Evolutionary conservation across 2,113 vertebrate genomes (phyloP).

Genomic region (Paedocypris sp.): DNA sequence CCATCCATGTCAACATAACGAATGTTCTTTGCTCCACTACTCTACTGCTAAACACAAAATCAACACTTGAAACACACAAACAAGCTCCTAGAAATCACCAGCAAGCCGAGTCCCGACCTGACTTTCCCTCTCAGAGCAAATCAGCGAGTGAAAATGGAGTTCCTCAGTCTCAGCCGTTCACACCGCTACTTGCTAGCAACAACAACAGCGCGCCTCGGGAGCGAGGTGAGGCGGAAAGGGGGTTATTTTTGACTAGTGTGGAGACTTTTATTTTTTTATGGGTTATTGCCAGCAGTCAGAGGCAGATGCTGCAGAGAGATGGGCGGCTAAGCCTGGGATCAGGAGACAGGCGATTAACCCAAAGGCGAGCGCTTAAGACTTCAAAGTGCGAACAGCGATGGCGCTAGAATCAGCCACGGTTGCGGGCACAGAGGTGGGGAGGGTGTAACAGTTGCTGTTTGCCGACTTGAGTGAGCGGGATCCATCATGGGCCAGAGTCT

Average conservation of each 20-base stretch:
- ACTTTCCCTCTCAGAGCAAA: neutral
- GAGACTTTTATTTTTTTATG: conserved; percentile 6
- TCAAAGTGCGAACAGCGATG: conserved; percentile 54
- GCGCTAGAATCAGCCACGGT: conserved; percentile 19
- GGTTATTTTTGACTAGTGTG: conserved; percentile 30
- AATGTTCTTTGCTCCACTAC: too few relatives aligned
- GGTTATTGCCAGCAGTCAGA: conserved; percentile 27
- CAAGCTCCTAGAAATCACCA: neutral
- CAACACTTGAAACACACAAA: too few relatives aligned
- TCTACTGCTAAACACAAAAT: too few relatives aligned
- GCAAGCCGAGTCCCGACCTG: neutral
- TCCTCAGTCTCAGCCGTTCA: neutral
- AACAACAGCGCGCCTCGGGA: conserved; percentile 3
- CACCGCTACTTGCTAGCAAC: neutral
- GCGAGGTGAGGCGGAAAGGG: conserved; percentile 24
- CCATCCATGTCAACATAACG: too few relatives aligned
- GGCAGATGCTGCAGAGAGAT: conserved; percentile 32
- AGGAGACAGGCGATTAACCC: conserved; percentile 56
- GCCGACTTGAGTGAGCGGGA: neutral
- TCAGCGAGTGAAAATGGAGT: neutral
- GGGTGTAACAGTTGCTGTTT: conserved; percentile 30
- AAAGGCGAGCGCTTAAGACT: conserved; percentile 60
- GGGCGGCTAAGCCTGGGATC: conserved; percentile 56
- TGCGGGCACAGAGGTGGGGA: conserved; percentile 5
- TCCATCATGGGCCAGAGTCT: conserved; percentile 2